A percentile compares a stretch with the other conserved stretches of the same genome.
phyloP scores from a whole-genome alignment of 2,797 vertebrate genomes.

The Eulemur coronatus region DNA sequence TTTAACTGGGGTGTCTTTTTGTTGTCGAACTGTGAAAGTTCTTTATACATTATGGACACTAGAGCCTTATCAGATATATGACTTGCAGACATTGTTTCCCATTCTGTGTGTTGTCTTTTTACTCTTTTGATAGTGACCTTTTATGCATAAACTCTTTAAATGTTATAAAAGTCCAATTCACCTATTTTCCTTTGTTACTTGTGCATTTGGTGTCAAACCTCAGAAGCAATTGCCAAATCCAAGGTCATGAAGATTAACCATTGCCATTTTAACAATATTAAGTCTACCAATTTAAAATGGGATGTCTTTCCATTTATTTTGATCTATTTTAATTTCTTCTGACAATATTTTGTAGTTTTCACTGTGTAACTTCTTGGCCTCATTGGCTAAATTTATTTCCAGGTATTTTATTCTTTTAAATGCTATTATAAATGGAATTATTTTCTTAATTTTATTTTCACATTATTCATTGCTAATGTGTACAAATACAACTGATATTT shows the following conservation, averaged over 20 bases:
- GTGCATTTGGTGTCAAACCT: background rate
- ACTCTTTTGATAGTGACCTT: background rate
- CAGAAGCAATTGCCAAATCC: background rate
- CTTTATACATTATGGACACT: background rate
- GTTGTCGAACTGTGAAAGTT: background rate
- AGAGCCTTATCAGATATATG: background rate
- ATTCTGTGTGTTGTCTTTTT: background rate
- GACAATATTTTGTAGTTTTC: background rate
- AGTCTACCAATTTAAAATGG: background rate
- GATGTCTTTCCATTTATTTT: background rate
- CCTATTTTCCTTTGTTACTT: background rate
- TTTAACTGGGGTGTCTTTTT: background rate
- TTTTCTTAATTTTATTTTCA: background rate
- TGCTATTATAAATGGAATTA: background rate
- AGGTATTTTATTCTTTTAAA: background rate
- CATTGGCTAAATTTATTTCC: background rate
- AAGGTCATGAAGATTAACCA: background rate
- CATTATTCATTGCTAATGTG: background rate
- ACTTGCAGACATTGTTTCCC: background rate
- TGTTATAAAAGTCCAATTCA: background rate
- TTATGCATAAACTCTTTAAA: background rate
- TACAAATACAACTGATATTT: background rate
- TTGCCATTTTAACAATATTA: background rate
- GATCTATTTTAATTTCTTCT: background rate
- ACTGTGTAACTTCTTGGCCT: background rate